Evolutionary conservation across 2,888 invertebrate species (phyloP).

Genomic region (Ashinkailepas kermadecensis): DNA sequence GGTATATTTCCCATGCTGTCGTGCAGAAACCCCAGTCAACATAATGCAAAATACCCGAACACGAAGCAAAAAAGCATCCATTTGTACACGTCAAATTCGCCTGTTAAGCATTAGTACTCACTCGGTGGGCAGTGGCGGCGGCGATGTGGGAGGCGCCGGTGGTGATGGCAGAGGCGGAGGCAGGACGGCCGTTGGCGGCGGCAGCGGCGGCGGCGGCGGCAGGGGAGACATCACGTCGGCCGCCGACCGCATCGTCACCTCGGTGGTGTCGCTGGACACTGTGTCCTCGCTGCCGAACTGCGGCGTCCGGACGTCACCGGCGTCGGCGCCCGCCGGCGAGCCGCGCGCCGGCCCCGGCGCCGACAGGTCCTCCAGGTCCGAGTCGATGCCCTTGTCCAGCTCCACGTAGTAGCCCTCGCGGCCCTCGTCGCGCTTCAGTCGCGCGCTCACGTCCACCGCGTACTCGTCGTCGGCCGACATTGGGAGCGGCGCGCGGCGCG

Average conservation of each 20-base stretch:
- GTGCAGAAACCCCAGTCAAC: no score
- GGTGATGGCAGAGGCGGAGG: not conserved
- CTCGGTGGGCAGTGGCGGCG: not conserved
- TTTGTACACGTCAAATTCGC: no score
- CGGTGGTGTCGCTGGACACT: not conserved
- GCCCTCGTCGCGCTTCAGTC: not conserved
- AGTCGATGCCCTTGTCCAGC: constrained; percentile 18
- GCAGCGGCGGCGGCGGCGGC: constrained; percentile 2
- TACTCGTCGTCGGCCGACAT: not conserved
- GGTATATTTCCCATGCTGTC: no score
- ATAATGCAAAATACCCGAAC: no score
- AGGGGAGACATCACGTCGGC: not conserved
- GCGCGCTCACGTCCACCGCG: not conserved
- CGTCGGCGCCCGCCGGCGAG: not conserved
- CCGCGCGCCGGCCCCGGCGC: not conserved
- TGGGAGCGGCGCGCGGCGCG: no score
- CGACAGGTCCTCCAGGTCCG: constrained; percentile 4
- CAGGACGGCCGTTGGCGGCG: not conserved
- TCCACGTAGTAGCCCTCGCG: not conserved
- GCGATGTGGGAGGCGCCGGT: not conserved
- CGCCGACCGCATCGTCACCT: not conserved
- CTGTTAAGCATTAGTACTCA: not conserved
- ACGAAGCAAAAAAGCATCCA: no score
- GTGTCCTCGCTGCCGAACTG: not conserved
- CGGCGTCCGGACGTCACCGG: not conserved